phyloP scores from a whole-genome alignment of 2,113 vertebrate genomes.

The Aphelocoma coerulescens region DNA sequence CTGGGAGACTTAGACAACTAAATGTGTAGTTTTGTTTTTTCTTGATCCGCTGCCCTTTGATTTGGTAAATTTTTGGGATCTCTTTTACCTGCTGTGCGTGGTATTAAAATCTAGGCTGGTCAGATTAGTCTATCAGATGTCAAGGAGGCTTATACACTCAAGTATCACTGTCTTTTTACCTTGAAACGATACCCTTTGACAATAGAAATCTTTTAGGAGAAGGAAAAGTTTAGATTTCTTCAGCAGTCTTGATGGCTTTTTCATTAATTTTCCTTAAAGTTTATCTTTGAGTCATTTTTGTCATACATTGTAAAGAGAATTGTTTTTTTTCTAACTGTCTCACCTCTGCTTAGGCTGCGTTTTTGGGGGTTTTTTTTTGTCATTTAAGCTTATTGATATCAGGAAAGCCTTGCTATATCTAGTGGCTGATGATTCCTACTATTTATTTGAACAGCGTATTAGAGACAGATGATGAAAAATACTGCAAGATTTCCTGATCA shows the following conservation, averaged over 20 bases:
- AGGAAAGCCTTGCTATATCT: neutral
- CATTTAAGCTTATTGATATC: neutral
- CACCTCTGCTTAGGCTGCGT: neutral
- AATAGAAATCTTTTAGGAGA: neutral
- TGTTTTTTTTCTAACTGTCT: neutral
- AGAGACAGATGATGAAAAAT: constrained; percentile 20
- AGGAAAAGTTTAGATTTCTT: neutral
- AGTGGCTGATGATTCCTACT: neutral
- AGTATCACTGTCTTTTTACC: neutral
- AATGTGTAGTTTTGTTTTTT: neutral
- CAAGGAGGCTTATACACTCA: neutral
- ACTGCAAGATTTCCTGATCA: neutral
- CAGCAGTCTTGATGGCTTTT: neutral
- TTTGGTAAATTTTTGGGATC: neutral
- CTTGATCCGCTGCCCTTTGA: neutral
- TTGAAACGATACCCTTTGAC: neutral
- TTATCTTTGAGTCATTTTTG: neutral
- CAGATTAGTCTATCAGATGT: neutral
- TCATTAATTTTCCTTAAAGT: neutral
- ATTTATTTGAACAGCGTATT: constrained; percentile 1
- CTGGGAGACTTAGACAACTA: neutral
- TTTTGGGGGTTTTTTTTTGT: neutral
- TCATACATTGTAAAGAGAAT: neutral
- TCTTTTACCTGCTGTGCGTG: neutral
- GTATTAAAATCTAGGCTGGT: neutral